Conservation (phyloP, 2,113 vertebrate genomes). For the Emydocephalus ijimae region DNA sequence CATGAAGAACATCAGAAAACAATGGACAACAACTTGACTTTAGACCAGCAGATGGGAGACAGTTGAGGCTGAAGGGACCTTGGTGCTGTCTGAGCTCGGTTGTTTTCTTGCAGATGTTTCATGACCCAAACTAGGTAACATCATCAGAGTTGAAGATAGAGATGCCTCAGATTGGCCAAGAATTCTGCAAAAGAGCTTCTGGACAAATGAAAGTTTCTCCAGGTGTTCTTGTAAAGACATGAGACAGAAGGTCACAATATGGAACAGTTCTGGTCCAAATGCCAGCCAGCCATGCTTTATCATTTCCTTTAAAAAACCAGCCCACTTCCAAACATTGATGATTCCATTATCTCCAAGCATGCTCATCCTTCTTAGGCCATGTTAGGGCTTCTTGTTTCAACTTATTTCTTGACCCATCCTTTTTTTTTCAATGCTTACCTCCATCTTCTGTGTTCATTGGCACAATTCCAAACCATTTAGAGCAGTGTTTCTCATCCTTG, state of each 20-base stretch:
- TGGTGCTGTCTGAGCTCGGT: neutral
- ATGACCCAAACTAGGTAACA: neutral
- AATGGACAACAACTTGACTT: neutral
- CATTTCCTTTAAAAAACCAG: neutral
- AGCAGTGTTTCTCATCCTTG: neutral
- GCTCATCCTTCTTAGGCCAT: neutral
- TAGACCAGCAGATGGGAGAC: neutral
- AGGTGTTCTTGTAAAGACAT: neutral
- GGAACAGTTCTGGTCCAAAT: neutral
- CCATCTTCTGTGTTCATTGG: neutral
- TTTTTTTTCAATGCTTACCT: neutral
- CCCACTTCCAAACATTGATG: neutral
- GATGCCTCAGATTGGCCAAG: neutral
- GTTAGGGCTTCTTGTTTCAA: neutral
- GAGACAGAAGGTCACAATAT: neutral
- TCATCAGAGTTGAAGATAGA: neutral
- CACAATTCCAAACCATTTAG: neutral
- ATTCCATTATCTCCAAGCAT: neutral
- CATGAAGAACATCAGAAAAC: neutral
- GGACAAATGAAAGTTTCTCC: neutral
- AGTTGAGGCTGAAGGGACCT: neutral
- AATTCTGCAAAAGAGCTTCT: neutral
- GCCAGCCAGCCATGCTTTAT: neutral
- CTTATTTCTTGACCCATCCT: neutral
- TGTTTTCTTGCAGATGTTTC: neutral